Evolutionary conservation across 2,888 invertebrate genomes (phyloP).

Genomic region (Brassicogethes aeneus): DNA sequence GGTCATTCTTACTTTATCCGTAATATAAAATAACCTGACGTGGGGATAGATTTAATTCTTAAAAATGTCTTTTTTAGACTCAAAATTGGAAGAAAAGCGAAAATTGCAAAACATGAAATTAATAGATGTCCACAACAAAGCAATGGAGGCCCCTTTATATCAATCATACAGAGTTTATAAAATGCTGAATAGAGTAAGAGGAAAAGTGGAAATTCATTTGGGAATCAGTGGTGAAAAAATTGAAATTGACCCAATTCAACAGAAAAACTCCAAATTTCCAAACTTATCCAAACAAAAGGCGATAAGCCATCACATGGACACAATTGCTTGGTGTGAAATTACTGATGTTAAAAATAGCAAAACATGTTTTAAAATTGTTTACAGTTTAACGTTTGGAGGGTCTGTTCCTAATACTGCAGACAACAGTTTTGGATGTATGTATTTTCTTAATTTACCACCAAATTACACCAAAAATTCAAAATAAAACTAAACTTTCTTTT

Average conservation of each 20-base stretch:
- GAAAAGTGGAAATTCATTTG: slow-evolving; percentile 76
- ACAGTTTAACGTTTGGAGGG: slow-evolving; percentile 35
- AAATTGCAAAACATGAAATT: slow-evolving; percentile 48
- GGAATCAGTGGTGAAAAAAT: slow-evolving; percentile 86
- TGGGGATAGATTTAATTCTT: too few species aligned
- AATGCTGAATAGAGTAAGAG: slow-evolving; percentile 68
- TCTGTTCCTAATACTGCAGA: slow-evolving; percentile 3
- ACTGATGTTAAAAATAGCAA: slow-evolving; percentile 66
- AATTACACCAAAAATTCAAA: too few species aligned
- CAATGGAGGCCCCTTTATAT: slow-evolving; percentile 81
- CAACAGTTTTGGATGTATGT: slow-evolving; percentile 11
- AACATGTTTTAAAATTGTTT: slow-evolving; percentile 66
- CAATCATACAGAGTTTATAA: slow-evolving; percentile 66
- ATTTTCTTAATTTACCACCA: too few species aligned
- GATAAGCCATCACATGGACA: slow-evolving; percentile 77
- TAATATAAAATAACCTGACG: too few species aligned
- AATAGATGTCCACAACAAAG: slow-evolving; percentile 65
- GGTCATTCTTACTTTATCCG: too few species aligned
- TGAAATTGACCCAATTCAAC: slow-evolving; percentile 78
- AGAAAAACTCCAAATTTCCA: slow-evolving; percentile 52
- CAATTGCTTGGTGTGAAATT: slow-evolving; percentile 79
- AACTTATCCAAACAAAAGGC: slow-evolving; percentile 56
- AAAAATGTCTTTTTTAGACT: not conserved
- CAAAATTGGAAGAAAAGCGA: slow-evolving; percentile 32
- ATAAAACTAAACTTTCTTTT: too few species aligned